These are phyloP conservation scores for Cladopsammia gracilis DNA, from an alignment of 64 coral and sea anemone genomes.

Conservation along the genomic window DNA sequence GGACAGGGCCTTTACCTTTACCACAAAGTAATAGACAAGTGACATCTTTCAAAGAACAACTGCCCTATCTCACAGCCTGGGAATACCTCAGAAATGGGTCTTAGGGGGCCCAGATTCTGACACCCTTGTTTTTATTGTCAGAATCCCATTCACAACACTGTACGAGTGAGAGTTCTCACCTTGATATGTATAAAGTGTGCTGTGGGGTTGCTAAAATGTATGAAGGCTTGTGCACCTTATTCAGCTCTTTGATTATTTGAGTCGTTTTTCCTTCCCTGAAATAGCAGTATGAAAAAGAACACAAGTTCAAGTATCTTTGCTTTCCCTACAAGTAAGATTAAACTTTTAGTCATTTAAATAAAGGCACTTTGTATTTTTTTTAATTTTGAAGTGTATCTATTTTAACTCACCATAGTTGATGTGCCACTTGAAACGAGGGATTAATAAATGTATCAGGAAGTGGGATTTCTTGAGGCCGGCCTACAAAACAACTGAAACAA, in stretches of 20 bases:
- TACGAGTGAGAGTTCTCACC: conserved; percentile 19
- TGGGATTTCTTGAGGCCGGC: conserved; percentile 73
- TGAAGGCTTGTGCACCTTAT: conserved; percentile 87
- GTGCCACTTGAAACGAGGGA: conserved; percentile 92
- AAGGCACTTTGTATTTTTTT: background rate
- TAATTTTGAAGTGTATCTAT: background rate
- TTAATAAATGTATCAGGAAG: conserved; percentile 92
- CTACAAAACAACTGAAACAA: conserved; percentile 14
- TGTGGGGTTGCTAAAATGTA: conserved; percentile 92
- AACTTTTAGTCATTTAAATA: too few species aligned
- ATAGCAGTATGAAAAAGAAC: conserved; percentile 32
- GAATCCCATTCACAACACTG: too few species aligned
- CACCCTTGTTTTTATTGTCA: too few species aligned
- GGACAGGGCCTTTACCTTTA: too few species aligned
- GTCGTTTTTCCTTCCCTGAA: conserved; percentile 84
- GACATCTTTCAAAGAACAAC: too few species aligned
- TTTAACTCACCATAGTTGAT: conserved; percentile 83
- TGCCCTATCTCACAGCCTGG: too few species aligned
- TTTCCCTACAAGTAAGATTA: too few species aligned
- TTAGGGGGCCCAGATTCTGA: too few species aligned
- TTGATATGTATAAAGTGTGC: conserved; percentile 93
- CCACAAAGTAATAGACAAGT: too few species aligned
- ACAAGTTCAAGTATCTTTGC: too few species aligned
- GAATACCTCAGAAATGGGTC: too few species aligned
- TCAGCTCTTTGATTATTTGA: conserved; percentile 78